Conservation (phyloP, 2,888 invertebrate genomes). For the Electrophaes corylata region DNA sequence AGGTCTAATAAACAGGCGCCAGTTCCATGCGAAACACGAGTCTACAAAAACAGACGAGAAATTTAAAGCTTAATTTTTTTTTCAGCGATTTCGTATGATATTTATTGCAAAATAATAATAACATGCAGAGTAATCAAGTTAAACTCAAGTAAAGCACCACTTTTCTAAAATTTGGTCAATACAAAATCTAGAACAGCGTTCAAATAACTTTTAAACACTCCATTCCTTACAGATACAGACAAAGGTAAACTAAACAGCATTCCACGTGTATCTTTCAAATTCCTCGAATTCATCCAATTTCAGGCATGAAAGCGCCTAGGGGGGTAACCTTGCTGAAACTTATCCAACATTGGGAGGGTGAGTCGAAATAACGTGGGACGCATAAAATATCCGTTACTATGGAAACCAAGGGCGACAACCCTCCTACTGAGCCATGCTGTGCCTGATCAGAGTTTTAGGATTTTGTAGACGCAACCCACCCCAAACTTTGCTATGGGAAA, state of each 20-base stretch:
- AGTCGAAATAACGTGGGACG: conserved; percentile 60
- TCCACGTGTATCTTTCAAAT: conserved; percentile 44
- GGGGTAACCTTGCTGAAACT: conserved; percentile 59
- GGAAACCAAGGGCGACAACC: conserved; percentile 76
- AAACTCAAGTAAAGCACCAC: too few species aligned
- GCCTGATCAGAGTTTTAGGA: conserved; percentile 50
- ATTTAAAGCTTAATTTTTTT: too few species aligned
- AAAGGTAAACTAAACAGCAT: conserved; percentile 27
- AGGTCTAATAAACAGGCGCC: too few species aligned
- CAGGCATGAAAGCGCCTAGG: conserved; percentile 41
- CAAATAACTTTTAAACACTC: not conserved
- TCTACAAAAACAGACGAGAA: too few species aligned
- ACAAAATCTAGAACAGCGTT: not conserved
- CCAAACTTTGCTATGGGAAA: too few species aligned
- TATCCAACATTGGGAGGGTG: conserved; percentile 47
- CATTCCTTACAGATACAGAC: not conserved
- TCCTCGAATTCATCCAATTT: conserved; percentile 44
- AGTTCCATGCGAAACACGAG: too few species aligned
- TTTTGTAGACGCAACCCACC: conserved; percentile 39
- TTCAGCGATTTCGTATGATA: too few species aligned
- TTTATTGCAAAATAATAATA: too few species aligned
- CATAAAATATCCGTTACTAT: conserved; percentile 74
- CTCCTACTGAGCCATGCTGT: conserved; percentile 51
- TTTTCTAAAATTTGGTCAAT: too few species aligned
- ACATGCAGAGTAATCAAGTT: too few species aligned